Evolutionary conservation across 2,797 vertebrate species (phyloP).

Genomic region (Phylloscopus collybita): DNA sequence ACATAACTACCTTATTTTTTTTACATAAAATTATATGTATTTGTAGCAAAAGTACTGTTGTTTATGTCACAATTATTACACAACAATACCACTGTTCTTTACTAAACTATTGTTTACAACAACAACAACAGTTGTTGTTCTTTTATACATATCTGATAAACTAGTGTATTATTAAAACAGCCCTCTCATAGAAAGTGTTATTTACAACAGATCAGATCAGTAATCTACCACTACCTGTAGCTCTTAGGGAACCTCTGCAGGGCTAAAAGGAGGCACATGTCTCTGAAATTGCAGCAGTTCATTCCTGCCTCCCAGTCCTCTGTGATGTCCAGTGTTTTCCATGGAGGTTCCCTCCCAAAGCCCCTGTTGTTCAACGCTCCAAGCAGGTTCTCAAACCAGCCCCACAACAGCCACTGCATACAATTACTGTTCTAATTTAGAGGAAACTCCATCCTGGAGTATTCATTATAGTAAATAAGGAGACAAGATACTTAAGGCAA

Average conservation of each 20-base stretch:
- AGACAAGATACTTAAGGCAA: neutral
- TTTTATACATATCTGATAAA: neutral
- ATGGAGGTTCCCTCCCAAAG: neutral
- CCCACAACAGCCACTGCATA: neutral
- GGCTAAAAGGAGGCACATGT: neutral
- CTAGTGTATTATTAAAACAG: neutral
- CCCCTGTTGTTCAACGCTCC: neutral
- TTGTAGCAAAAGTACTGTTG: neutral
- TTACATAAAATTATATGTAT: neutral
- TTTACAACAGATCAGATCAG: neutral
- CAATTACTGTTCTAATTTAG: slow-evolving; percentile 27
- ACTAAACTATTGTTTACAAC: neutral
- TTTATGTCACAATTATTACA: neutral
- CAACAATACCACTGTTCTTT: neutral
- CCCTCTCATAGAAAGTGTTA: neutral
- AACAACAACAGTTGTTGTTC: neutral
- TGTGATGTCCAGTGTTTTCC: neutral
- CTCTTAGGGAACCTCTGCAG: neutral
- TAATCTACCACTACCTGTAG: neutral
- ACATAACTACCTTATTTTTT: neutral
- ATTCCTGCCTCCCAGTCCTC: neutral
- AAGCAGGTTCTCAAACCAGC: neutral
- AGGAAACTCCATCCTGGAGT: slow-evolving; percentile 24
- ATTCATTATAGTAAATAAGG: neutral
- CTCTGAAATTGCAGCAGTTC: neutral